Base-by-base conservation (phyloP, 2,113 vertebrate genomes). In the Alouatta palliata region DNA sequence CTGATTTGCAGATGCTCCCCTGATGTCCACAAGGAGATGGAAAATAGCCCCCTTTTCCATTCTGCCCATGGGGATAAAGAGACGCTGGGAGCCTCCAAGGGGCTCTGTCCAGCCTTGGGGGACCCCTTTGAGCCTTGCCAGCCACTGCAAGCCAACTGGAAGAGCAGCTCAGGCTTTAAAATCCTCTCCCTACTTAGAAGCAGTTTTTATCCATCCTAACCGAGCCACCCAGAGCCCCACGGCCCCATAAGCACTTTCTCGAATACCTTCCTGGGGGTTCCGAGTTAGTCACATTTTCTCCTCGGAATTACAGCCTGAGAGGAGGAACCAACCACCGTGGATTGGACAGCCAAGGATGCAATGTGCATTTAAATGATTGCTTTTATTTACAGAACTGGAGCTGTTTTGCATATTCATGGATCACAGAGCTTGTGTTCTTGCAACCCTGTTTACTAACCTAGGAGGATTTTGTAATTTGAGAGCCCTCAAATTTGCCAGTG, bases 321-420 rank as follows among this genome's bases (percentile, higher is more conserved):
- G 86, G 71, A 96, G 86, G 85, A 88, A 83, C 84, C 73, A 0
- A 71, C 81, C 35, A 58, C 27, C 8, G 37, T 37, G 25, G 64
- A 80, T 70, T 0, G 68, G 68, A 85, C 86, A 49, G 92, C 90
- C 90, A 68, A 45, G 95, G 94, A 94, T 97, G 66, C 81, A 96
- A 97, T 98, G 97, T 98, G 97, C 97, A 97, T 98, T 90, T 97
- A 97, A 98, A 98, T 97, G 97, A 93, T 96, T 82, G 96, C 97
- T 98, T 97, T 97, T 98, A 98, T 98, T 98, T 98, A 98, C 90
- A 27, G 95, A 81, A 35, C 75, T 30, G 37, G 71, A 86, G 96
- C 95, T 91, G 21, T 75, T 97, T 89, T 97, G 97, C 96, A 97
- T 96, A 97, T 96, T 97, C 97, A 96, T 94, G 96, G 35, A 1